Percentiles rank a stretch among this genome's conserved stretches.
Conservation (phyloP, 2,797 vertebrate species). For the Echiichthys vipera region DNA sequence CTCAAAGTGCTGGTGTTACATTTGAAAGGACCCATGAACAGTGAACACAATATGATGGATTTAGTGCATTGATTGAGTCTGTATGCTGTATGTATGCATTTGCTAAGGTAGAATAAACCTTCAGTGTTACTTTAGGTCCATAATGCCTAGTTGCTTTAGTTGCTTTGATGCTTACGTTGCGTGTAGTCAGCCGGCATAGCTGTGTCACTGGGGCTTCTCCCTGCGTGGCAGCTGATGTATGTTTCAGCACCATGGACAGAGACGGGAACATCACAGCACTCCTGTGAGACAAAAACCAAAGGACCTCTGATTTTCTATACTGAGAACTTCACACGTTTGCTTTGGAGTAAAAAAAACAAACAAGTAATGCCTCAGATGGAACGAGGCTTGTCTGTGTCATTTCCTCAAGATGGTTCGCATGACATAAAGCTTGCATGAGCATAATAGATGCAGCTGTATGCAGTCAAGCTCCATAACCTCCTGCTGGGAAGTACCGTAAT, state of each 20-base stretch:
- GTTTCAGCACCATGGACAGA: slow-evolving; percentile 67
- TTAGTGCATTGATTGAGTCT: not conserved
- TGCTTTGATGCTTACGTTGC: slow-evolving; percentile 6
- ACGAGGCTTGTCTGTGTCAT: slow-evolving; percentile 23
- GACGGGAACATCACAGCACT: not conserved
- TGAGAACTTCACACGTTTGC: slow-evolving; percentile 15
- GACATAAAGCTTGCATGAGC: slow-evolving; percentile 36
- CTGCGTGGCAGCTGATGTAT: not conserved
- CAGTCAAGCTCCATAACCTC: slow-evolving; percentile 59
- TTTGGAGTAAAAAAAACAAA: slow-evolving; percentile 1
- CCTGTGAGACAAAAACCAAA: not conserved
- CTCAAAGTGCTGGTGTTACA: not conserved
- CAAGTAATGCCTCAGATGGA: slow-evolving; percentile 21
- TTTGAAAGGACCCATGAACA: not conserved
- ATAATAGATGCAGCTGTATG: slow-evolving; percentile 60
- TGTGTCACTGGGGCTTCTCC: slow-evolving; percentile 2
- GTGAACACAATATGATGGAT: slow-evolving; percentile 2
- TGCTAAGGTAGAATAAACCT: slow-evolving; percentile 11
- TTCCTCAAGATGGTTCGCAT: slow-evolving; percentile 25
- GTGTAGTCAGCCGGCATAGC: slow-evolving; percentile 10
- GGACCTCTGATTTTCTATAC: not conserved
- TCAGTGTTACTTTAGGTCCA: not conserved
- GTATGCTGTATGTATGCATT: not conserved
- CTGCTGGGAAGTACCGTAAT: slow-evolving; percentile 41
- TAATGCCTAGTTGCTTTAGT: not conserved